phyloP scores from a whole-genome alignment of 2,113 vertebrate genomes.

The Dromiciops gliroides region DNA sequence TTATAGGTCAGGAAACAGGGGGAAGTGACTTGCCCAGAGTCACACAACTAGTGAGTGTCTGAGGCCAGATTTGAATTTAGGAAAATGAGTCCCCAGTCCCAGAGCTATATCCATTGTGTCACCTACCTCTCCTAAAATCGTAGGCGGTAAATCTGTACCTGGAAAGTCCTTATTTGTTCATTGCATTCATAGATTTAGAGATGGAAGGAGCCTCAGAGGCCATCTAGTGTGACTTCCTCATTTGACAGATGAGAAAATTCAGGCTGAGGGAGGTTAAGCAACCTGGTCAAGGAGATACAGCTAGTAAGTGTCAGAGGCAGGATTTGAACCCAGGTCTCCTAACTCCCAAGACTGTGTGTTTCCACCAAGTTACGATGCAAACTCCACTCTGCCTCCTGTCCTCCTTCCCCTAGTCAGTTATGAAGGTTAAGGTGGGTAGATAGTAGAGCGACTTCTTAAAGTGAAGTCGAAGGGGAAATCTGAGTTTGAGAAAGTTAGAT shows the following conservation, averaged over 20 bases:
- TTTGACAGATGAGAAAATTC: not conserved
- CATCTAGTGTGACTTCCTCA: not conserved
- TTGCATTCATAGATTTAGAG: not conserved
- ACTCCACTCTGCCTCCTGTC: not conserved
- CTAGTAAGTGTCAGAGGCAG: not conserved
- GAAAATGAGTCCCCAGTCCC: not conserved
- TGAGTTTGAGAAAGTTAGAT: not conserved
- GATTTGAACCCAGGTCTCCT: not conserved
- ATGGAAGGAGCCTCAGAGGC: not conserved
- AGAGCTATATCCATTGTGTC: not conserved
- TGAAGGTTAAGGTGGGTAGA: not conserved
- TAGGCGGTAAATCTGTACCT: not conserved
- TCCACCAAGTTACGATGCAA: not conserved
- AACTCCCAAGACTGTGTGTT: not conserved
- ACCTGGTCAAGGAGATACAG: not conserved
- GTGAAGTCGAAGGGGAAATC: not conserved
- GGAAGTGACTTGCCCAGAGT: not conserved
- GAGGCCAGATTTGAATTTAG: not conserved
- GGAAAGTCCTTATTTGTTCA: not conserved
- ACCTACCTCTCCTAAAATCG: not conserved
- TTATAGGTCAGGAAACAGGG: not conserved
- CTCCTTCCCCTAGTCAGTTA: not conserved
- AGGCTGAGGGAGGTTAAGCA: not conserved
- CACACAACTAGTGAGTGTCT: not conserved
- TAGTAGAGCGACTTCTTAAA: not conserved